Evolutionary conservation across 1,140 invertebrate genomes (phyloP), one percentile per base, ranked within the genome.

Genomic region (Watersipora subatra): DNA sequence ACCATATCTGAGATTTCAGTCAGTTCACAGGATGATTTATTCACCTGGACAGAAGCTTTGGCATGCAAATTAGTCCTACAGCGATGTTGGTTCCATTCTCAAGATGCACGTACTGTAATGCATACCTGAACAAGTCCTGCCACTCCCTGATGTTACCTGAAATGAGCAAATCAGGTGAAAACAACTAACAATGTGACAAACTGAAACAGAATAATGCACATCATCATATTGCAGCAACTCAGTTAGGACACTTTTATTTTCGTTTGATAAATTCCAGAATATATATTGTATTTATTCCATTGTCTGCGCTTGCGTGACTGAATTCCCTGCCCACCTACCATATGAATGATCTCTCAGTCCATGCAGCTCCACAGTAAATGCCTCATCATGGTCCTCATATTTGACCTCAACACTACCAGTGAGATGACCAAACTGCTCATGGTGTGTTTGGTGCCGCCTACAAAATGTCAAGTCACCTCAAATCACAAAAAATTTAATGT

Each of bases 381-480:
- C 34, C 17, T 70, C 62, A 7, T 68, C 67, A 55, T 70, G 28
- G 7, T 7, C 7, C 7, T n/a, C 34, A 46, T 46, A 46, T 22
- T 72, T 66, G 20, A 78, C 71, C 28, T 73, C 62, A 22, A 76
- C 68, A 22, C 28, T 66, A 2, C 76, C 76, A 2, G 61, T 70
- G 25, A 76, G 73, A 22, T 72, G 66, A 12, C 75, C 76, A 73
- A 78, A 78, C 66, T 89, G 87, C 70, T 88, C 87, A 73, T 88
- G 88, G 74, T 88, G 87, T 1, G 85, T 86, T 77, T 88, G 87
- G 75, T 87, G 86, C 19, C 83, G 77, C 61, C 86, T 87, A 70
- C 59, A 82, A 73, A 64, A 34, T n/a, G n/a, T n/a, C n/a, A n/a
- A n/a, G n/a, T n/a, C n/a, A n/a, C n/a, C n/a, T n/a, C n/a, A 62